phyloP scores from a whole-genome alignment of 2,888 invertebrate species.

The Lasioglossum malachurum region DNA sequence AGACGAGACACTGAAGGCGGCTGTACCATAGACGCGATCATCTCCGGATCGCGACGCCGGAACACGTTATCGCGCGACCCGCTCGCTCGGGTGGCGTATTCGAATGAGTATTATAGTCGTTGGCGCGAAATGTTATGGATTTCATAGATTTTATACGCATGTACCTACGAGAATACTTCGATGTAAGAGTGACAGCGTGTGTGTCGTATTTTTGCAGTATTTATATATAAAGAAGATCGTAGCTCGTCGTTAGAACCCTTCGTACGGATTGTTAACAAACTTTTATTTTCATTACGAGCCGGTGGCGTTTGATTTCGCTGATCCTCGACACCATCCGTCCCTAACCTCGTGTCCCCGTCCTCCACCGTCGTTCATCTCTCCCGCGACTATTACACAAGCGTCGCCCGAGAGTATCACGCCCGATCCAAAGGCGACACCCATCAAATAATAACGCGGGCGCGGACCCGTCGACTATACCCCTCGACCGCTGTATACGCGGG shows the following conservation, averaged over 20 bases:
- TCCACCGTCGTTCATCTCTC: not conserved
- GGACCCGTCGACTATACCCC: conserved; percentile 68
- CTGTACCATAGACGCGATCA: conserved; percentile 22
- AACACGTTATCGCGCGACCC: conserved; percentile 36
- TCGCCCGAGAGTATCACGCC: not conserved
- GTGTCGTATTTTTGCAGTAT: conserved; percentile 66
- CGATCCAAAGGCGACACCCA: conserved; percentile 10
- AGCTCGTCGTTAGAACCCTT: conserved; percentile 72
- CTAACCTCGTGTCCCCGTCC: not conserved
- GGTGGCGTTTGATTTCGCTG: conserved; percentile 37
- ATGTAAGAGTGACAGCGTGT: conserved; percentile 60
- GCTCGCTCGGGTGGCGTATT: conserved; percentile 33
- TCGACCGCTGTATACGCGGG: conserved; percentile 21
- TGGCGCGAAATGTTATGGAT: conserved; percentile 67
- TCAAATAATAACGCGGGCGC: conserved; percentile 66
- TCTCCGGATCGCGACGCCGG: conserved; percentile 11
- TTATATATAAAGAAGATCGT: conserved; percentile 70
- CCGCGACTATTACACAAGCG: not conserved
- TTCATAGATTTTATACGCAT: conserved; percentile 63
- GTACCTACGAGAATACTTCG: conserved; percentile 57
- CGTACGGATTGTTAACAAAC: conserved; percentile 77
- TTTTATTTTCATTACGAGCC: conserved; percentile 78
- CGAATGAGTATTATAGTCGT: conserved; percentile 67
- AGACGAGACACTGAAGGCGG: conserved; percentile 84
- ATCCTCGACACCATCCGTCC: not conserved